phyloP scores from a whole-genome alignment of 1,140 invertebrate species.

The Antheraea pernyi region DNA sequence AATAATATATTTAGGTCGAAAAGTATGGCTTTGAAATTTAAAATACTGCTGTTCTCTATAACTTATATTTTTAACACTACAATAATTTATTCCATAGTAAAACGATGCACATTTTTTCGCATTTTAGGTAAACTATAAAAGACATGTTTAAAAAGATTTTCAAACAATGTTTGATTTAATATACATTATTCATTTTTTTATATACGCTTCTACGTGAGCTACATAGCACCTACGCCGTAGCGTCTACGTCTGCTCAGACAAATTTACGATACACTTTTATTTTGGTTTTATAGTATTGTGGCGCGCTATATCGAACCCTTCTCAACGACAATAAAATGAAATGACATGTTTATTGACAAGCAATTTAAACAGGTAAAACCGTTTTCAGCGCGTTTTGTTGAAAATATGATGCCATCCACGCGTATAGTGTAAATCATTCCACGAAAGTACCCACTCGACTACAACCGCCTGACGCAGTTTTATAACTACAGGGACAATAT shows the following conservation, averaged over 20 bases:
- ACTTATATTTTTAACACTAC: too few species aligned
- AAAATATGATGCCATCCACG: constrained; percentile 28
- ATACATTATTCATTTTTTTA: neutral
- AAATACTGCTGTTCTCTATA: too few species aligned
- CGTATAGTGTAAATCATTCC: constrained; percentile 9
- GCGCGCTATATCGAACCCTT: neutral
- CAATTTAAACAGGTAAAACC: neutral
- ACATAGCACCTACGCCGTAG: neutral
- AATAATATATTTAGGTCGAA: too few species aligned
- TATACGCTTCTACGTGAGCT: neutral
- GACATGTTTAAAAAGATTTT: too few species aligned
- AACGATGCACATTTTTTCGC: too few species aligned
- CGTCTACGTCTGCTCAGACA: neutral
- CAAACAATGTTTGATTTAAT: neutral
- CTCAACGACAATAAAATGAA: neutral
- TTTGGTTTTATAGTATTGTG: neutral
- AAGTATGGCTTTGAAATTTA: too few species aligned
- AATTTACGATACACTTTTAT: neutral
- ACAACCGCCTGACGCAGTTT: constrained; percentile 38
- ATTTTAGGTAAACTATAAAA: too few species aligned
- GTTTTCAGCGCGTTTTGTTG: neutral
- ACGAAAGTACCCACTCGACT: neutral
- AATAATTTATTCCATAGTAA: too few species aligned
- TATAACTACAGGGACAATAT: constrained; percentile 59
- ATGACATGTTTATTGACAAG: neutral